Evolutionary conservation across 2,797 vertebrate genomes (phyloP).

Genomic region (Huso huso): DNA sequence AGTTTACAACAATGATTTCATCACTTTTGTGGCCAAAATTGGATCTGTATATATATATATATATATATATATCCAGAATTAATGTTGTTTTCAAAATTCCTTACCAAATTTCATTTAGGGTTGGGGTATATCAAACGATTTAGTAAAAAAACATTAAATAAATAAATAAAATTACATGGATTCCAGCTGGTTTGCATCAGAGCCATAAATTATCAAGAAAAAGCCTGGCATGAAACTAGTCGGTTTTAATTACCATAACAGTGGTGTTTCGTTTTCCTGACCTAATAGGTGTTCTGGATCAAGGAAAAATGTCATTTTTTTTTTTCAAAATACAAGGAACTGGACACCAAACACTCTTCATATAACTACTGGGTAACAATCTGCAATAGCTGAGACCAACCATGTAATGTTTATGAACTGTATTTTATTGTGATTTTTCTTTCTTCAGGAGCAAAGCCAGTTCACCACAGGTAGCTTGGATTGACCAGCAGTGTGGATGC

Average conservation of each 20-base stretch:
- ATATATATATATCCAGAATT: too few species aligned
- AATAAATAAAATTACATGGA: not conserved
- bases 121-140: too few species aligned
- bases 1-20: too few species aligned
- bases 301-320: not conserved
- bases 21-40: too few species aligned
- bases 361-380: not conserved
- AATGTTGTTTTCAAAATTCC: too few species aligned
- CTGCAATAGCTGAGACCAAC: not conserved
- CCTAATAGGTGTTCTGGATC: not conserved
- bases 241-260: not conserved
- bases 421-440: not conserved
- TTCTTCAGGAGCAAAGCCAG: not conserved
- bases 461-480: too few species aligned
- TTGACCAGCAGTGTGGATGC: too few species aligned
- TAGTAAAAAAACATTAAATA: too few species aligned
- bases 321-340: not conserved
- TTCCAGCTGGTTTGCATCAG: not conserved
- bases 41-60: too few species aligned
- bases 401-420: not conserved
- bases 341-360: not conserved
- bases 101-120: too few species aligned
- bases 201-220: slow-evolving; percentile 3
- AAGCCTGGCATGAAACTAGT: not conserved
- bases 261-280: not conserved